phyloP scores from a whole-genome alignment of 1,140 invertebrate species.

The Heliconius melpomene region DNA sequence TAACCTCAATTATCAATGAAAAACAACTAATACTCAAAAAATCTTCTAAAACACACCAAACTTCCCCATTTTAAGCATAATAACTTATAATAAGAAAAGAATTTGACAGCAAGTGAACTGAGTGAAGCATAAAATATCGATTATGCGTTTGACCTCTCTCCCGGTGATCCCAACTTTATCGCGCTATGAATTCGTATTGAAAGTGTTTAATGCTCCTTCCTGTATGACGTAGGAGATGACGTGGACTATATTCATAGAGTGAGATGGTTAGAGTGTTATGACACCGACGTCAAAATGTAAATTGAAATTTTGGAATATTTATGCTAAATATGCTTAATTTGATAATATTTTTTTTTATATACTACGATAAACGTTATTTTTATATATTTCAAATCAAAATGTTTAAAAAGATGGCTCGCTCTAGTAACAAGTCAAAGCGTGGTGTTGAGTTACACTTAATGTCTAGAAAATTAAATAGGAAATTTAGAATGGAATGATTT shows the following conservation, averaged over 20 bases:
- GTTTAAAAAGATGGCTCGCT: too few relatives aligned
- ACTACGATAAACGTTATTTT: too few relatives aligned
- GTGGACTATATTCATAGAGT: background rate
- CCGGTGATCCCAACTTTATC: conserved; percentile 34
- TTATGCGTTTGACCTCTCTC: conserved; percentile 38
- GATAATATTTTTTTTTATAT: too few relatives aligned
- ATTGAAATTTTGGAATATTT: too few relatives aligned
- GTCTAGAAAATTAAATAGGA: too few relatives aligned
- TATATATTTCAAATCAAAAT: too few relatives aligned
- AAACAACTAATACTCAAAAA: background rate
- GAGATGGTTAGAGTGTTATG: background rate
- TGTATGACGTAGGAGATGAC: conserved; percentile 15
- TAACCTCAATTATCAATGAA: too few relatives aligned
- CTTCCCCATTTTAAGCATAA: background rate
- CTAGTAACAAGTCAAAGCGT: too few relatives aligned
- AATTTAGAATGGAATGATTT: too few relatives aligned
- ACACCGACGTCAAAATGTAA: too few relatives aligned
- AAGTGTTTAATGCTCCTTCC: conserved; percentile 34
- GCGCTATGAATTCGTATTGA: conserved; percentile 43
- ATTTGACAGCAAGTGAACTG: conserved; percentile 28
- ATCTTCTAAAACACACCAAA: background rate
- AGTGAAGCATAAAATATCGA: conserved; percentile 44
- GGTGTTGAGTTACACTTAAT: too few relatives aligned
- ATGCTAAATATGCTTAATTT: too few relatives aligned
- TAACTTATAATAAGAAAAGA: conserved; percentile 16